phyloP scores from a whole-genome alignment of 2,888 invertebrate species.

The Chrysina gloriosa region DNA sequence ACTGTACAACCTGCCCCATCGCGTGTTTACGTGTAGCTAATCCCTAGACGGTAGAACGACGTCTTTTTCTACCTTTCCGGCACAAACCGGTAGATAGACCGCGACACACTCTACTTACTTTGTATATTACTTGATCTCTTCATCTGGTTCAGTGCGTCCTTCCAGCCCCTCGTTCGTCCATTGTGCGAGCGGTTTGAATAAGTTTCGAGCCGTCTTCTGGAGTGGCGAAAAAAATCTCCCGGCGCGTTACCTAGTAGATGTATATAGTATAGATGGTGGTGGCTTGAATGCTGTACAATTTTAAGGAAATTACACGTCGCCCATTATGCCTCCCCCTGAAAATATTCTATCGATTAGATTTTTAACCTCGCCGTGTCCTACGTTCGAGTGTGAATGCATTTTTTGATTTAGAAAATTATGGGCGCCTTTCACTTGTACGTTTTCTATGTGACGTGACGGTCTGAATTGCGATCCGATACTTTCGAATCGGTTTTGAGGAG shows the following conservation, averaged over 20 bases:
- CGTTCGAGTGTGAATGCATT: too few relatives aligned
- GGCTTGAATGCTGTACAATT: neutral
- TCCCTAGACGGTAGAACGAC: slow-evolving; percentile 26
- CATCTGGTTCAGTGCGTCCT: slow-evolving; percentile 49
- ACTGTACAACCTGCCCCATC: slow-evolving; percentile 1
- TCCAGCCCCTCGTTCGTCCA: slow-evolving; percentile 43
- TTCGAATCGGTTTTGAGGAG: too few relatives aligned
- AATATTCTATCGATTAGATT: slow-evolving; percentile 2
- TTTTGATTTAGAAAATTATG: too few relatives aligned
- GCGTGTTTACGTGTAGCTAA: slow-evolving; percentile 33
- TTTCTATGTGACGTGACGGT: too few relatives aligned
- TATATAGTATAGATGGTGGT: neutral
- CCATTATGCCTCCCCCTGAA: neutral
- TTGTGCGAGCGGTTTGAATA: slow-evolving; percentile 38
- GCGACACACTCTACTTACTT: slow-evolving; percentile 38
- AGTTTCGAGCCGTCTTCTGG: slow-evolving; percentile 36
- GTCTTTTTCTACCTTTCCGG: slow-evolving; percentile 27
- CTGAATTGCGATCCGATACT: too few relatives aligned
- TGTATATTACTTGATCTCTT: slow-evolving; percentile 44
- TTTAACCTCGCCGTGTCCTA: too few relatives aligned
- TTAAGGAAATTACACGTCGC: slow-evolving; percentile 15
- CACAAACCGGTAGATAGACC: slow-evolving; percentile 2
- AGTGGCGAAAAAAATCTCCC: slow-evolving; percentile 31
- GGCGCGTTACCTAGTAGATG: slow-evolving; percentile 3
- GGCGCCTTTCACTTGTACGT: too few relatives aligned